Percentiles rank a stretch among this genome's conserved stretches.
Evolutionary conservation across 2,113 vertebrate species (phyloP).

Genomic region (Nesogale talazaci): DNA sequence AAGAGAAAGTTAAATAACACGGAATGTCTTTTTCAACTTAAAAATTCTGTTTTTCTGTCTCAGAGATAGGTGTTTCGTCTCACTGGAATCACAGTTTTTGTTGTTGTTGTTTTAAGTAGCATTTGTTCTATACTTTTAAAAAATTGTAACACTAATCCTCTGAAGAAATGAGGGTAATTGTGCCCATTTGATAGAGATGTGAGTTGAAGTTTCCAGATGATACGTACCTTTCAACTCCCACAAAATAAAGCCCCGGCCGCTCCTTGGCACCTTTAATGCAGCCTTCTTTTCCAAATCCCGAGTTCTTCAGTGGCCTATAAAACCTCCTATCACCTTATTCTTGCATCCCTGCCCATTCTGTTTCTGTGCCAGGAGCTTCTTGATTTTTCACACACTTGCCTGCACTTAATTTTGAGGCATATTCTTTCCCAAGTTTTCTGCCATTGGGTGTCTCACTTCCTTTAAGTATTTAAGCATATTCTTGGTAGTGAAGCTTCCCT

Average conservation of each 20-base stretch:
- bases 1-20: background rate
- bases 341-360: background rate
- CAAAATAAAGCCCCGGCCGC: background rate
- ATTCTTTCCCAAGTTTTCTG: background rate
- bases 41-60: background rate
- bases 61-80: background rate
- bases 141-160: background rate
- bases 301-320: background rate
- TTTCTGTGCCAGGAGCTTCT: background rate
- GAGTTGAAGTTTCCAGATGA: background rate
- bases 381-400: background rate
- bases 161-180: background rate
- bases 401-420: background rate
- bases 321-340: background rate
- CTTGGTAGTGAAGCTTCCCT: background rate
- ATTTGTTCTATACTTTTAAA: background rate
- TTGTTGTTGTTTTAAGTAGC: background rate
- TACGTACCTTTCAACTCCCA: background rate
- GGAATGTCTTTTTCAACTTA: no score
- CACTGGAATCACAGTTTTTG: conserved; percentile 7
- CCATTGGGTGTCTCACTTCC: background rate
- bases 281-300: background rate
- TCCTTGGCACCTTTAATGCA: background rate
- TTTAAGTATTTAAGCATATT: background rate
- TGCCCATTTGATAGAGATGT: background rate